A percentile compares a stretch with the other conserved stretches of the same genome.
Evolutionary conservation across 2,888 invertebrate species (phyloP).

Genomic region (Agonopterix subpropinquella): DNA sequence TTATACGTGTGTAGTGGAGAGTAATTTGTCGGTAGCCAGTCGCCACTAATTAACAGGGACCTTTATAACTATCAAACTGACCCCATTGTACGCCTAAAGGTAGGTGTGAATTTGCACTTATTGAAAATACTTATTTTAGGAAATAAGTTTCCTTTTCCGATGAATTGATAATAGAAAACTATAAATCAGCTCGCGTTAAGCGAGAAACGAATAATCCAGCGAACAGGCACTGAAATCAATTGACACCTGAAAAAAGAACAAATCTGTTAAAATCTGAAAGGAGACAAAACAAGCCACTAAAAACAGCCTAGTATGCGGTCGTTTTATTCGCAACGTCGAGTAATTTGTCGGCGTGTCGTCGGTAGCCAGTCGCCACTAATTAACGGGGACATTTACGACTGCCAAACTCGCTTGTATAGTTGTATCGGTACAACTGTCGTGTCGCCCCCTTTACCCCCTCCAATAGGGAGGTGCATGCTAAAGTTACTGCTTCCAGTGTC

Average conservation of each 20-base stretch:
- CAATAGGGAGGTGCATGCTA: slow-evolving; percentile 18
- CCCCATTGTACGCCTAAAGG: no score
- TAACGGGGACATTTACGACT: slow-evolving; percentile 61
- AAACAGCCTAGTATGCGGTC: slow-evolving; percentile 12
- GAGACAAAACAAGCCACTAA: no score
- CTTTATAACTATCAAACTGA: slow-evolving; percentile 61
- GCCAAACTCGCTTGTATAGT: slow-evolving; percentile 51
- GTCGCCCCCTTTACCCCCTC: slow-evolving; percentile 18
- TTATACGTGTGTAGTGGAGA: slow-evolving; percentile 51
- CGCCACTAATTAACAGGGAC: slow-evolving; percentile 65
- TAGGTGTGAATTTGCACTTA: no score
- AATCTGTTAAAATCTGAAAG: no score
- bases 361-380: slow-evolving; percentile 53
- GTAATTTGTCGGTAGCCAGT: slow-evolving; percentile 53
- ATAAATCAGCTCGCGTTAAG: no score
- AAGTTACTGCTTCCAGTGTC: slow-evolving; percentile 20
- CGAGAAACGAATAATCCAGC: no score
- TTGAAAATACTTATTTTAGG: no score
- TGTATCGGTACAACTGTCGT: slow-evolving; percentile 26
- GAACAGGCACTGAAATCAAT: no score
- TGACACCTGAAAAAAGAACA: no score
- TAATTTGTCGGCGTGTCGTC: slow-evolving; percentile 60
- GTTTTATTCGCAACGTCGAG: slow-evolving; percentile 52
- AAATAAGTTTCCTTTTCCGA: no score
- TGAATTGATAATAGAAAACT: no score